Base-by-base conservation (phyloP, 2,797 vertebrate species). In the Morus bassanus region DNA sequence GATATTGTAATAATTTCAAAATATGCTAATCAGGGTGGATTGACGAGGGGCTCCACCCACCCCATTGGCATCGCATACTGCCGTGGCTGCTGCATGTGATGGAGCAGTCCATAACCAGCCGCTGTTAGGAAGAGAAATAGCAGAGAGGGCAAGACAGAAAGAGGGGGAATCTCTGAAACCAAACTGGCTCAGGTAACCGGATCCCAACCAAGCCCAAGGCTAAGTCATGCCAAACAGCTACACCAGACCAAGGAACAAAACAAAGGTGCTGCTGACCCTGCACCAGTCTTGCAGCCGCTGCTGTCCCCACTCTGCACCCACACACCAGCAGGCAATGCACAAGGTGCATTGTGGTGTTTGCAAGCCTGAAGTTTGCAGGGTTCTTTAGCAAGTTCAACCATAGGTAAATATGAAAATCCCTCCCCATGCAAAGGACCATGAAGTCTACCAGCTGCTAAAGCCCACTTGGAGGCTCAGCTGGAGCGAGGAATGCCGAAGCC, bases 21-120 rank as follows among this genome's bases (percentile, higher is more conserved):
- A 63, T 25, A 23, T 5, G 9, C 25, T 69, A 9, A 45, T 10
- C 10, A 9, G 8, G 31, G 35, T 50, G 43, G 57, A n/a, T 6
- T 19, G 54, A 48, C 2, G 2, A 54, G 37, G 17, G 17, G 45
- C n/a, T 74, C 30, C 37, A 35, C 33, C 18, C 24, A 45, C 41
- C 10, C 35, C 35, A 8, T 1, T 9, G 27, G 41, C 59, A 60
- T 6, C 1, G 0, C 10, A 2, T 11, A 15, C 31, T 22, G 45
- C 35, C 18, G 53, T 8, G 35, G 43, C 59, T 35, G 50, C 33
- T 31, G 33, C 1, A 0, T 13, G 35, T 33, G 59, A 54, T 6
- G 13, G 27, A 72, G 53, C 22, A 35, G 64, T 37, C 43, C 24
- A 13, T 2, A 81, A n/a, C 21, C 50, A 76, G 28, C 23, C 5